Base-by-base conservation (phyloP, 1,140 invertebrate genomes). In the Copidosoma floridanum region DNA sequence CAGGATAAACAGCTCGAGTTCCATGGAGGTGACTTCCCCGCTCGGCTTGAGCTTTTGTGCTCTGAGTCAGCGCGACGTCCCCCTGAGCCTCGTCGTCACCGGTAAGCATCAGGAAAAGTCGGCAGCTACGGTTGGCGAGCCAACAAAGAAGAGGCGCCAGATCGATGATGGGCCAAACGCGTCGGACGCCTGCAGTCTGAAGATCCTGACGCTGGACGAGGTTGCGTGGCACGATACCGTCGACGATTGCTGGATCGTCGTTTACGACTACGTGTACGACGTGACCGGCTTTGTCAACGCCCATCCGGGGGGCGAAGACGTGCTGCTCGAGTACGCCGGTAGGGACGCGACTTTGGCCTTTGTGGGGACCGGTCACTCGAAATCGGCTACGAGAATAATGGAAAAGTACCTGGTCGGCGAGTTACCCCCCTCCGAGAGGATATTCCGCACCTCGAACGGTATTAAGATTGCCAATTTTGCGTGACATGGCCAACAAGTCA, bases 261-360 rank as follows among this genome's bases (percentile, higher is more conserved):
- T 92, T 47, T 87, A 88, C 71, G 88, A 91, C 75, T 83, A 87
- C 27, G 88, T 92, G 6, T 91, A 90, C 71, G 85, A 91, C 61
- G 85, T 90, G 23, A 89, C 89, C 1, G 81, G 83, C 4, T 90
- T 91, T 65, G 67, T 91, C n/a, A 77, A 84, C 59, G 82, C 84
- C 82, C 94, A 96, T 81, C 93, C 93, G 0, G 94, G 93, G 26
- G 93, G 93, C 3, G 82, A 84, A 2, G 93, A 95, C 24, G 83
- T 95, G 1, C 83, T 96, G 35, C 68, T 94, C 62, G 93, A 96
- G 68, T 86, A 94, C 71, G 92, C 91, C 0, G 94, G 94, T 1
- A 82, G 88, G 5, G 94, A 97, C 74, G 92, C 91, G 0, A 94
- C 91, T 2, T 78, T 91, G 1, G 88, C 92, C 0, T 95, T 95